Conservation (phyloP, 2,888 invertebrate species). For the Drosophila histrio region DNA sequence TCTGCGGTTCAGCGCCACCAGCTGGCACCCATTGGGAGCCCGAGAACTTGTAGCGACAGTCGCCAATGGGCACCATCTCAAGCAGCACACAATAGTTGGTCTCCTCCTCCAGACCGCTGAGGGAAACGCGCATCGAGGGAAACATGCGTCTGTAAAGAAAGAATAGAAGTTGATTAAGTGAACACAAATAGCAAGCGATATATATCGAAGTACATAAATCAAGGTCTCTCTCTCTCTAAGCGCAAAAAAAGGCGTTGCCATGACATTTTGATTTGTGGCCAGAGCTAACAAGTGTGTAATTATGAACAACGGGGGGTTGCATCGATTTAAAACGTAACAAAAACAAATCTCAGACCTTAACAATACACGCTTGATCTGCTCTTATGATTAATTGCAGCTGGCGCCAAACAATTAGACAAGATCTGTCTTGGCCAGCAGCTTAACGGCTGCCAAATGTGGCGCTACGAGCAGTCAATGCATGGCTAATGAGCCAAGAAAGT, state of each 20-base stretch:
- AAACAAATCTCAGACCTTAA: conserved; percentile 52
- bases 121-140: conserved; percentile 91
- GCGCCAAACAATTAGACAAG: conserved; percentile 76
- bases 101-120: conserved; percentile 91
- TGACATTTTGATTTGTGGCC: conserved; percentile 80
- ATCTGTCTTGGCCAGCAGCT: conserved; percentile 46
- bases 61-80: conserved; percentile 91
- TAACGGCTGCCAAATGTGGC: conserved; percentile 73
- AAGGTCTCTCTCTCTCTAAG: conserved; percentile 42
- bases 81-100: conserved; percentile 92
- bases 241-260: conserved; percentile 68
- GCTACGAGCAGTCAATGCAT: conserved; percentile 66
- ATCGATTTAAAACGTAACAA: conserved; percentile 75
- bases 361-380: conserved; percentile 29
- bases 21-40: conserved; percentile 94
- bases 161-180: conserved; percentile 63
- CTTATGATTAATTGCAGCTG: conserved; percentile 70
- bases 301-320: conserved; percentile 56
- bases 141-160: conserved; percentile 92
- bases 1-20: conserved; percentile 94
- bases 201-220: conserved; percentile 61
- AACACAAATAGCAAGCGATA: conserved; percentile 17
- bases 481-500: conserved; percentile 78
- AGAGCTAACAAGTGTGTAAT: conserved; percentile 81
- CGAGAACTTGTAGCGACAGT: conserved; percentile 92